phyloP scores from a whole-genome alignment of 2,888 invertebrate genomes.

The Pyrrhia umbra region DNA sequence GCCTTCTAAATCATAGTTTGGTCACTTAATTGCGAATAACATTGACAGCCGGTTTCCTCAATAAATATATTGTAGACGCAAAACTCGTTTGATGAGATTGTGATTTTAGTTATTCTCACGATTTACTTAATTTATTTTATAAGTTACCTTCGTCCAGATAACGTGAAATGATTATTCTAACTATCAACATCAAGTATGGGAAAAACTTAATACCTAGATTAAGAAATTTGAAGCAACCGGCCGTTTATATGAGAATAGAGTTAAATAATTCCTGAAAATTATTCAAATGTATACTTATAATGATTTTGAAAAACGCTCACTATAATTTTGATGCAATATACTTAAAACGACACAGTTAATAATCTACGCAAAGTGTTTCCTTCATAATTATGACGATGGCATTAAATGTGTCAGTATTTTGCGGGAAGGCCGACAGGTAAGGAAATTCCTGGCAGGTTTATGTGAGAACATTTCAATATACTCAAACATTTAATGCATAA shows the following conservation, averaged over 20 bases:
- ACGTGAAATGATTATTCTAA: background rate
- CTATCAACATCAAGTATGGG: too few relatives aligned
- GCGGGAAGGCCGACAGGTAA: background rate
- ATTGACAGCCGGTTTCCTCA: background rate
- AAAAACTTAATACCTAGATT: conserved; percentile 1
- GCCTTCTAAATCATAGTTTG: conserved; percentile 23
- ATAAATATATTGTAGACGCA: background rate
- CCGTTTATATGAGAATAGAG: background rate
- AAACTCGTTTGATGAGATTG: background rate
- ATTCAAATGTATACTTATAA: conserved; percentile 4
- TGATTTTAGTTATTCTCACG: background rate
- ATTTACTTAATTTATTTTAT: background rate
- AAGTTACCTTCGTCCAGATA: background rate
- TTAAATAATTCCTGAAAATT: background rate
- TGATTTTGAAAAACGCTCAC: conserved; percentile 17
- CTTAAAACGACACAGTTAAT: conserved; percentile 34
- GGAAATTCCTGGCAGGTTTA: background rate
- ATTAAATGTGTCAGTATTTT: conserved; percentile 16
- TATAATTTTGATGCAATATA: conserved; percentile 16
- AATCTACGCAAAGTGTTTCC: conserved; percentile 32
- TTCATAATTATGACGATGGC: conserved; percentile 27
- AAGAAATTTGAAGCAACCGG: background rate
- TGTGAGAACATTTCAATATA: conserved; percentile 5
- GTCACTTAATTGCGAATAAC: conserved; percentile 8
- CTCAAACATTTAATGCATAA: conserved; percentile 27